phyloP scores from a whole-genome alignment of 1,140 invertebrate genomes.

The Heliconius eleuchia region DNA sequence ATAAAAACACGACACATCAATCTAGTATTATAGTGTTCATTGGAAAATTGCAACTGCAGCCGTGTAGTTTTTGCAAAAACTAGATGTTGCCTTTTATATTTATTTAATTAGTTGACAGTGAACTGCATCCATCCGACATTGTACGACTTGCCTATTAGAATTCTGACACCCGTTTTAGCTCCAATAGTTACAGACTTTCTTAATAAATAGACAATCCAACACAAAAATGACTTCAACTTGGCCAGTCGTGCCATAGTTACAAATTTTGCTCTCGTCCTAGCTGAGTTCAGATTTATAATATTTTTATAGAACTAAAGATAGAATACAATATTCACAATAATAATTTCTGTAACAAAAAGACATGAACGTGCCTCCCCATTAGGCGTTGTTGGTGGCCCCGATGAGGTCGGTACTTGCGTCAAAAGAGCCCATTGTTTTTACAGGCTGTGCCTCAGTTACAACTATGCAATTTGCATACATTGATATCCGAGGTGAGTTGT shows the following conservation, averaged over 20 bases:
- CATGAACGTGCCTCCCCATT: background rate
- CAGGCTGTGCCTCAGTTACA: constrained; percentile 5
- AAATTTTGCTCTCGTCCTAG: background rate
- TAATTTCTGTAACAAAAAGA: background rate
- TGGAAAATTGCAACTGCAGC: background rate
- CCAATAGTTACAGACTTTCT: background rate
- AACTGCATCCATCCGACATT: background rate
- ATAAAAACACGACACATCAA: background rate
- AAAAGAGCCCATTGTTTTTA: constrained; percentile 24
- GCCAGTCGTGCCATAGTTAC: too few relatives aligned
- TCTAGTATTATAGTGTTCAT: background rate
- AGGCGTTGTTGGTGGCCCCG: background rate
- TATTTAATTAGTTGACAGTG: background rate
- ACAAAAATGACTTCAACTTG: background rate
- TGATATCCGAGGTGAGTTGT: constrained; percentile 1
- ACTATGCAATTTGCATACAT: constrained; percentile 19
- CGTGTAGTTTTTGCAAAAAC: background rate
- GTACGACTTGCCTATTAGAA: too few relatives aligned
- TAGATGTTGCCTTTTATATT: background rate
- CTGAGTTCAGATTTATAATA: background rate
- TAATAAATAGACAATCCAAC: too few relatives aligned
- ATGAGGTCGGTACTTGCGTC: constrained; percentile 14
- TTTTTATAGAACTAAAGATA: background rate
- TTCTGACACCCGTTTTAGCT: too few relatives aligned
- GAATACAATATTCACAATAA: background rate